Conservation (phyloP, 2,888 invertebrate genomes). For the Eretmocerus hayati region DNA sequence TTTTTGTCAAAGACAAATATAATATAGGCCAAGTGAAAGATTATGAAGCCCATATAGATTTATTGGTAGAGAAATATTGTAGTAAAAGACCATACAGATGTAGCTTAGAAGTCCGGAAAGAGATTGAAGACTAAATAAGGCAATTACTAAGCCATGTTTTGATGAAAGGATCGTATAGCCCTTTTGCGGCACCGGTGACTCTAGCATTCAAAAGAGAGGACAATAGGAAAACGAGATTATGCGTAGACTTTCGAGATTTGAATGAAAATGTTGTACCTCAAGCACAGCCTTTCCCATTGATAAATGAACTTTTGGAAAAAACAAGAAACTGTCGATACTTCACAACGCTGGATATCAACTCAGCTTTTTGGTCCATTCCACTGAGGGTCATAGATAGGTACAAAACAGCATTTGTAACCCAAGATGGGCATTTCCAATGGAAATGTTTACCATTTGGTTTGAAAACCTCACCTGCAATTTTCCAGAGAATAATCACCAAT, state of each 20-base stretch:
- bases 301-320: slow-evolving; percentile 17
- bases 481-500: slow-evolving; percentile 21
- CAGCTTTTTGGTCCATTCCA: slow-evolving; percentile 24
- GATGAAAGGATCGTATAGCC: slow-evolving; percentile 19
- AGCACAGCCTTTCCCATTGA: slow-evolving; percentile 16
- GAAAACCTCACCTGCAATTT: too few relatives aligned
- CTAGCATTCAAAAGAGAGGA: slow-evolving; percentile 22
- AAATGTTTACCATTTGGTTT: slow-evolving; percentile 20
- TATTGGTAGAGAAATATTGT: slow-evolving; percentile 14
- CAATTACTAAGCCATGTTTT: slow-evolving; percentile 10
- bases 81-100: slow-evolving; percentile 16
- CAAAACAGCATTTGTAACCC: slow-evolving; percentile 25
- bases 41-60: slow-evolving; percentile 12
- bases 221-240: slow-evolving; percentile 14
- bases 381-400: slow-evolving; percentile 18
- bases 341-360: slow-evolving; percentile 21
- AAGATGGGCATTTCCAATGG: slow-evolving; percentile 20
- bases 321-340: slow-evolving; percentile 12
- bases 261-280: slow-evolving; percentile 19
- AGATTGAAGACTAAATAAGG: slow-evolving; percentile 19
- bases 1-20: too few relatives aligned
- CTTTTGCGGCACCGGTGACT: slow-evolving; percentile 20
- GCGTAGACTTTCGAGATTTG: too few relatives aligned
- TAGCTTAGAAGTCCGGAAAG: slow-evolving; percentile 10
- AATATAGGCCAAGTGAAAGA: too few relatives aligned